Conservation (phyloP, 2,797 vertebrate genomes). For the Hydrocynus forskahlii region DNA sequence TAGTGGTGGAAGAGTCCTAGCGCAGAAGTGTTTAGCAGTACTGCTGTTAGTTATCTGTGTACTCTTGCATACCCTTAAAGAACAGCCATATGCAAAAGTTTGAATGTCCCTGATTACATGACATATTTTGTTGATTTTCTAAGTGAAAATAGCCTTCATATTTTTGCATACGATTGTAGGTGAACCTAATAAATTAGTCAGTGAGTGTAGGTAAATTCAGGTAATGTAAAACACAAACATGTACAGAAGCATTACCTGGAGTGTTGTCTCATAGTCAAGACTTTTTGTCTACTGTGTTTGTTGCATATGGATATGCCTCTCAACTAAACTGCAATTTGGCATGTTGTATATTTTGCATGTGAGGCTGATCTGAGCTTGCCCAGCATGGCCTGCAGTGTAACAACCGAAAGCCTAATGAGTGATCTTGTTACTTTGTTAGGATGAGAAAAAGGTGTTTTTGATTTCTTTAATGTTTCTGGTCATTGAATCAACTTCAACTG, state of each 20-base stretch:
- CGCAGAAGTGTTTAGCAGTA: too few species aligned
- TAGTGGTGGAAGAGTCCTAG: neutral
- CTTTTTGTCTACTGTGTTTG: neutral
- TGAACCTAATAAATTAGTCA: neutral
- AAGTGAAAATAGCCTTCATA: too few species aligned
- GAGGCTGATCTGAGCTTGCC: conserved; percentile 1
- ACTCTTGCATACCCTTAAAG: too few species aligned
- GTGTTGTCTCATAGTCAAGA: neutral
- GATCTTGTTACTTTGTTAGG: conserved; percentile 11
- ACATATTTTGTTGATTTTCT: too few species aligned
- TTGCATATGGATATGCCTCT: conserved; percentile 22
- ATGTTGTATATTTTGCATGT: conserved; percentile 35
- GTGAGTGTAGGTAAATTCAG: neutral
- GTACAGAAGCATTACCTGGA: neutral
- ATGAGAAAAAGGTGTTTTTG: neutral
- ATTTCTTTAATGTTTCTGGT: conserved; percentile 29
- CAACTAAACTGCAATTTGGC: conserved; percentile 26
- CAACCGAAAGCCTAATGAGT: conserved; percentile 2
- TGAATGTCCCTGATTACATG: too few species aligned
- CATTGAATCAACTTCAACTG: conserved; percentile 26
- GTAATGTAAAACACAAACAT: neutral
- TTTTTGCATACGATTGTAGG: too few species aligned
- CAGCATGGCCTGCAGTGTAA: conserved; percentile 37
- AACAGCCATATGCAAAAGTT: too few species aligned
- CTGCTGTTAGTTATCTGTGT: neutral